A percentile compares a stretch with the other conserved stretches of the same genome.
Conservation (phyloP, 2,888 invertebrate genomes). For the Habroteleia sp. region DNA sequence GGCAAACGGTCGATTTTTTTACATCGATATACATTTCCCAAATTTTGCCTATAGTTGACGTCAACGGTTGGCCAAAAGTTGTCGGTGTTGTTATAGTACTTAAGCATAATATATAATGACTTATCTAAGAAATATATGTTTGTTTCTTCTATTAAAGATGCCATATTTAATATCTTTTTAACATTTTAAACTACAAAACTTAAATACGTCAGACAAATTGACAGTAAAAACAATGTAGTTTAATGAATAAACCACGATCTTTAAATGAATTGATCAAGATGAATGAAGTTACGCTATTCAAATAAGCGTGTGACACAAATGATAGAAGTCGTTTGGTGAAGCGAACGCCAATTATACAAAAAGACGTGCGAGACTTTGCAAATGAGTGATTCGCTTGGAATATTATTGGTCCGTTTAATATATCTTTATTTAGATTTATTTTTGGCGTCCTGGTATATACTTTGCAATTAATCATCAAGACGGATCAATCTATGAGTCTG, state of each 20-base stretch:
- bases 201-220: conserved; percentile 34
- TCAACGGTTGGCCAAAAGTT: no score
- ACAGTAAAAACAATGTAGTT: conserved; percentile 40
- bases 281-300: conserved; percentile 41
- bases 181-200: no score
- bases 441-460: conserved; percentile 63
- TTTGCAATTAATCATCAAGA: conserved; percentile 68
- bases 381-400: conserved; percentile 59
- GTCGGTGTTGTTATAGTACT: no score
- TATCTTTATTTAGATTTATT: conserved; percentile 70
- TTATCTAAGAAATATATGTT: no score
- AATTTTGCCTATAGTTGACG: no score
- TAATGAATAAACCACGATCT: conserved; percentile 46
- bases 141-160: no score
- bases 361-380: conserved; percentile 49
- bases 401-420: conserved; percentile 67
- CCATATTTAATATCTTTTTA: no score
- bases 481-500: conserved; percentile 62
- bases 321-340: conserved; percentile 53
- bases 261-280: conserved; percentile 45
- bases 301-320: conserved; percentile 53
- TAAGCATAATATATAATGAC: no score
- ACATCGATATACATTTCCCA: no score
- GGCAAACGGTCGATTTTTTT: no score
- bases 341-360: conserved; percentile 60